These are phyloP conservation scores for Leguminivora glycinivorella DNA, from an alignment of 1,140 invertebrate species.

Conservation along the genomic window DNA sequence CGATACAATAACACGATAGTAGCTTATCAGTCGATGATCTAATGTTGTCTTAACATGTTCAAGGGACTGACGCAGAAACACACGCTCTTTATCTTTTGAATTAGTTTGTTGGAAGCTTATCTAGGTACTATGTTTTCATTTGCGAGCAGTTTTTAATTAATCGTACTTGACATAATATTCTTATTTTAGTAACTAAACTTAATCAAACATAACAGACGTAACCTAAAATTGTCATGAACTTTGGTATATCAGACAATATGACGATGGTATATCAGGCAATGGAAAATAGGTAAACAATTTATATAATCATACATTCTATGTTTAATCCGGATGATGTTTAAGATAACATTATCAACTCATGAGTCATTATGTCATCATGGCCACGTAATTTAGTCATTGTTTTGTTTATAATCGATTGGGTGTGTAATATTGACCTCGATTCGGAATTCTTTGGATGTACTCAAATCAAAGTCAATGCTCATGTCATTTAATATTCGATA, in stretches of 20 bases:
- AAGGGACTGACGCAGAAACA: neutral
- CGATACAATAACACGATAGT: neutral
- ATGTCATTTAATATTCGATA: neutral
- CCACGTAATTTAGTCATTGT: slow-evolving; percentile 8
- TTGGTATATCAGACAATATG: too few relatives aligned
- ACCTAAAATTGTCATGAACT: too few relatives aligned
- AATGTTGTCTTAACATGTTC: neutral
- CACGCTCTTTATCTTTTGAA: neutral
- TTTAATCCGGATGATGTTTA: neutral
- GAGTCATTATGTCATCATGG: slow-evolving; percentile 9
- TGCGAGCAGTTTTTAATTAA: too few relatives aligned
- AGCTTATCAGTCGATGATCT: slow-evolving; percentile 7
- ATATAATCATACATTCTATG: too few relatives aligned
- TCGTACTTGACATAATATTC: too few relatives aligned
- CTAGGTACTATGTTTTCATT: neutral
- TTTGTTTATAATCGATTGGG: slow-evolving; percentile 24
- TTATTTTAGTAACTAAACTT: too few relatives aligned
- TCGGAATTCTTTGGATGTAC: neutral
- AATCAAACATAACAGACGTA: too few relatives aligned
- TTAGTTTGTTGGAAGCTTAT: neutral
- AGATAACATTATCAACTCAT: neutral
- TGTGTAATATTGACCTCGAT: slow-evolving; percentile 24
- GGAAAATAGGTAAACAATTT: too few relatives aligned
- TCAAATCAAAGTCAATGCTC: slow-evolving; percentile 22
- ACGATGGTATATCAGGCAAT: too few relatives aligned